These are phyloP conservation scores for Plestiodon gilberti DNA, from an alignment of 2,113 vertebrate species.

Conservation along the genomic window DNA sequence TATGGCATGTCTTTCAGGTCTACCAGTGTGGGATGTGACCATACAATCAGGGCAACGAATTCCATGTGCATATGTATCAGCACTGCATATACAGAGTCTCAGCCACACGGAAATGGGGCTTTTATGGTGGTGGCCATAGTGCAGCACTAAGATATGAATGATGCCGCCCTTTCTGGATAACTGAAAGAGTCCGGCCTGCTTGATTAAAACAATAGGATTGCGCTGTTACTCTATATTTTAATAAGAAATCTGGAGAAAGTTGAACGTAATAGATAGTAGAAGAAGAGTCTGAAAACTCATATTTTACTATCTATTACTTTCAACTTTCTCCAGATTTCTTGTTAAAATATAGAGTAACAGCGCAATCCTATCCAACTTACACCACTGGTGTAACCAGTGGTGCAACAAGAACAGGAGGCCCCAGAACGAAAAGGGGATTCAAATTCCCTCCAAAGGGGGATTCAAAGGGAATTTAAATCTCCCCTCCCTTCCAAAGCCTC, in stretches of 20 bases:
- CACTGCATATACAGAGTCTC: background rate
- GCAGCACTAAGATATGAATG: background rate
- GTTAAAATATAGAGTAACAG: background rate
- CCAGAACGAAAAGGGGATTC: too few species aligned
- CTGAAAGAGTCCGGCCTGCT: too few species aligned
- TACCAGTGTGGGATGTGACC: background rate
- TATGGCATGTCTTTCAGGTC: background rate
- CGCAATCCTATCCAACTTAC: too few species aligned
- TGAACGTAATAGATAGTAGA: background rate
- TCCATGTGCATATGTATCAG: background rate
- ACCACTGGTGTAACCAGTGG: too few species aligned
- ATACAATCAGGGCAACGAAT: background rate
- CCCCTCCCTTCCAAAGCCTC: too few species aligned
- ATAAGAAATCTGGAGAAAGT: background rate
- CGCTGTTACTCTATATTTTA: background rate
- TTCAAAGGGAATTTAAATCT: too few species aligned
- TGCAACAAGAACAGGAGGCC: too few species aligned
- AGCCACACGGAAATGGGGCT: background rate
- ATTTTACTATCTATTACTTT: background rate
- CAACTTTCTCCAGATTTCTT: background rate
- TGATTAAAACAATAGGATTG: too few species aligned
- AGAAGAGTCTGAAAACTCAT: too few species aligned
- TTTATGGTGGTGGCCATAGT: background rate
- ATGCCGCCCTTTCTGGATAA: too few species aligned
- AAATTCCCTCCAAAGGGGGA: too few species aligned